Percentiles rank a stretch among this genome's conserved stretches.
These are phyloP conservation scores for Melanaphis sacchari DNA, from an alignment of 1,140 invertebrate species.

Conservation along the genomic window DNA sequence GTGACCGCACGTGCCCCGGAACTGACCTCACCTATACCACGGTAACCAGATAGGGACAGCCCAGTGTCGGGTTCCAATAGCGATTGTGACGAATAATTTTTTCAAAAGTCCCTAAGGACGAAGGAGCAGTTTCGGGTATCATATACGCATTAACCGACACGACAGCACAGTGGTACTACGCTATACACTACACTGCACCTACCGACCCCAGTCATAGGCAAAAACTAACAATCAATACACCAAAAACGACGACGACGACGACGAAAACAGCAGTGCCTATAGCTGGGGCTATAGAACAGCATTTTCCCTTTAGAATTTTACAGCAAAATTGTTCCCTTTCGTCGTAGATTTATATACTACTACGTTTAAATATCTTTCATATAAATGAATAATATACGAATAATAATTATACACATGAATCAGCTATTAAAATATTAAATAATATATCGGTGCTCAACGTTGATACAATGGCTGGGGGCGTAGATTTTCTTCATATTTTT, in stretches of 20 bases:
- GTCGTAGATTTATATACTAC: not conserved
- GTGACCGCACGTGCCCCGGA: not conserved
- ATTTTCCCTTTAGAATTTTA: not conserved
- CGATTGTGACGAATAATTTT: not conserved
- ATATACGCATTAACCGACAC: not conserved
- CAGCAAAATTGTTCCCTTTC: not conserved
- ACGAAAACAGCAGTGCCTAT: not conserved
- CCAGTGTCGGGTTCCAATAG: not conserved
- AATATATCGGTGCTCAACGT: not conserved
- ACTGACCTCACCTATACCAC: constrained; percentile 41
- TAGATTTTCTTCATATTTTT: not conserved
- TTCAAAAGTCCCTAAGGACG: not conserved
- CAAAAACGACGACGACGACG: not conserved
- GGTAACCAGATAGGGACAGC: constrained; percentile 10
- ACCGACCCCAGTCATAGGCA: not conserved
- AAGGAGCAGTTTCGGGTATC: constrained; percentile 13
- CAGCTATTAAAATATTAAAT: not conserved
- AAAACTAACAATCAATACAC: constrained; percentile 24
- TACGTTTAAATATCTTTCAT: not conserved
- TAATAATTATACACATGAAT: too few species aligned
- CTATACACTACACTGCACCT: not conserved
- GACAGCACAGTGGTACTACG: not conserved
- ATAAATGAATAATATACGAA: not conserved
- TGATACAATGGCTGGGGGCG: not conserved
- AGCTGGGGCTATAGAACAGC: not conserved